These are phyloP conservation scores for Kobus ellipsiprymnus DNA, from an alignment of 2,113 vertebrate genomes.

Conservation along the genomic window DNA sequence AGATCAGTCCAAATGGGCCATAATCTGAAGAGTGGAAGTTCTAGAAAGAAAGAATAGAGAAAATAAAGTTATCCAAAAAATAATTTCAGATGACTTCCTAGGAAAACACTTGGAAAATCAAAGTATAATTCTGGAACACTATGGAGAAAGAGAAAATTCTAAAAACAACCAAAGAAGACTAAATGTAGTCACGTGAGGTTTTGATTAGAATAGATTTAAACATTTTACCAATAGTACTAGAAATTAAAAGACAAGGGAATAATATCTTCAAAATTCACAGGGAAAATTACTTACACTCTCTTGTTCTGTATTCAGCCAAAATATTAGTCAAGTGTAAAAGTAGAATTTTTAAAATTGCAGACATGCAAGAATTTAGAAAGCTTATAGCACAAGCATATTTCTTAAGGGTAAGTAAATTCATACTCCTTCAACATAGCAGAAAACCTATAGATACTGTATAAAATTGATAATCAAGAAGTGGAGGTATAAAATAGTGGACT, in stretches of 20 bases:
- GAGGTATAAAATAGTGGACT: background rate
- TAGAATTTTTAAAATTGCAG: background rate
- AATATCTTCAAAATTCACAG: background rate
- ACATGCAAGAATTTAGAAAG: background rate
- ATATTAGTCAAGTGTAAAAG: background rate
- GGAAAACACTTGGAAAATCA: background rate
- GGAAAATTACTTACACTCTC: background rate
- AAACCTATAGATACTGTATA: background rate
- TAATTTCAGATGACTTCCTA: background rate
- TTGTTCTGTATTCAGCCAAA: background rate
- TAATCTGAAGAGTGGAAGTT: background rate
- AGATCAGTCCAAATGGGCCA: background rate
- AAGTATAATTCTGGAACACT: background rate
- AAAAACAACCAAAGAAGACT: background rate
- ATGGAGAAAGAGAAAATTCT: background rate
- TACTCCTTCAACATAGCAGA: background rate
- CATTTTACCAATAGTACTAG: background rate
- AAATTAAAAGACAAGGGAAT: background rate
- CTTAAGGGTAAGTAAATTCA: background rate
- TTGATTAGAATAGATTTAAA: background rate
- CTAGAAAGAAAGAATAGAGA: background rate
- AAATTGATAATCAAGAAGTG: background rate
- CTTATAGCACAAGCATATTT: background rate
- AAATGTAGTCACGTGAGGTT: background rate
- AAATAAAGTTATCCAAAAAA: background rate